These are phyloP conservation scores for Centroberyx gerrardi DNA, from an alignment of 2,797 vertebrate species.

Conservation along the genomic window DNA sequence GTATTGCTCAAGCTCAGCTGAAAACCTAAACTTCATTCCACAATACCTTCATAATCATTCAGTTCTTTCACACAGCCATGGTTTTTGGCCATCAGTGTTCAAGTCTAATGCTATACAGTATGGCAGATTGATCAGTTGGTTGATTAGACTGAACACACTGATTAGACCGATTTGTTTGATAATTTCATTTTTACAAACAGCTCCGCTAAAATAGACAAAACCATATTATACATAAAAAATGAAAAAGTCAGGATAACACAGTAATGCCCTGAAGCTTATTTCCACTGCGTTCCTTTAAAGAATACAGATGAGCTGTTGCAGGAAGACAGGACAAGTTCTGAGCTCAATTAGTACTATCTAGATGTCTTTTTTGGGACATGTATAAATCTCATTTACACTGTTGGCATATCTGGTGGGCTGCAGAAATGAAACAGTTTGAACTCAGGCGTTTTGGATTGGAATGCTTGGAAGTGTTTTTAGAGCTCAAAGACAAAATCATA, in stretches of 20 bases:
- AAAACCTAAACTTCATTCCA: not conserved
- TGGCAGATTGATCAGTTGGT: not conserved
- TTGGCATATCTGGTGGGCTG: slow-evolving; percentile 44
- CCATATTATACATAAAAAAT: not conserved
- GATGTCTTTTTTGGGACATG: slow-evolving; percentile 53
- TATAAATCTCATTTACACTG: slow-evolving; percentile 68
- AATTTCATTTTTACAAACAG: slow-evolving; percentile 6
- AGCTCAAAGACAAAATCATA: slow-evolving; percentile 63
- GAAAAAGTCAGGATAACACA: slow-evolving; percentile 8
- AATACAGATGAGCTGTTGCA: slow-evolving; percentile 53
- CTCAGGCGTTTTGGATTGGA: slow-evolving; percentile 44
- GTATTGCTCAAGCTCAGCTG: not conserved
- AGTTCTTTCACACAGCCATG: slow-evolving; percentile 22
- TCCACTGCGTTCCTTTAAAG: slow-evolving; percentile 40
- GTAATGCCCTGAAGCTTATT: slow-evolving; percentile 27
- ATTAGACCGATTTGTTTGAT: too few relatives aligned
- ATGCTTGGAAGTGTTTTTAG: slow-evolving; percentile 16
- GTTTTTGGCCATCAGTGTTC: slow-evolving; percentile 3
- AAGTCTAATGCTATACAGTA: not conserved
- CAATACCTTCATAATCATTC: slow-evolving; percentile 34
- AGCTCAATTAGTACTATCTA: slow-evolving; percentile 56
- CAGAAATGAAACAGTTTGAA: slow-evolving; percentile 66
- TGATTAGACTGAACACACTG: too few relatives aligned
- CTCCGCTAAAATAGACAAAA: slow-evolving; percentile 34
- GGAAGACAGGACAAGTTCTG: slow-evolving; percentile 29